phyloP scores from a whole-genome alignment of 2,113 vertebrate species.

The Aspiorhynchus laticeps region DNA sequence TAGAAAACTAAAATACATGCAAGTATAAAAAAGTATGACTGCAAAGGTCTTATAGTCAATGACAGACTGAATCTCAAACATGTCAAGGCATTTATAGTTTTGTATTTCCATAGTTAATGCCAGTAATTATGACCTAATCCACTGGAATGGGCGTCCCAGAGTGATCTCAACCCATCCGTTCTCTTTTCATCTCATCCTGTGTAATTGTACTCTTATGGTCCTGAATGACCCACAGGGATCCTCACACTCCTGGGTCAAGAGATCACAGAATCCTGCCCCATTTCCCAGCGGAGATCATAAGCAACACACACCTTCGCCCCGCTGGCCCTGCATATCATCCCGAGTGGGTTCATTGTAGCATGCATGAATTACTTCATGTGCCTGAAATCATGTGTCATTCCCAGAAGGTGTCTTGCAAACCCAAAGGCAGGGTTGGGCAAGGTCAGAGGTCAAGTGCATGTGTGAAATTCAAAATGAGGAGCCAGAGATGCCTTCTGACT shows the following conservation, averaged over 20 bases:
- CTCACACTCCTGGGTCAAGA: slow-evolving; percentile 64
- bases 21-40: background rate
- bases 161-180: slow-evolving; percentile 41
- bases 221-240: slow-evolving; percentile 55
- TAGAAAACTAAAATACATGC: background rate
- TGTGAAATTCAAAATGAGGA: slow-evolving; percentile 49
- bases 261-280: slow-evolving; percentile 55
- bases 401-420: slow-evolving; percentile 46
- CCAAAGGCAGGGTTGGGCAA: slow-evolving; percentile 16
- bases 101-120: slow-evolving; percentile 48
- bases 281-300: slow-evolving; percentile 65
- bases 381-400: slow-evolving; percentile 63
- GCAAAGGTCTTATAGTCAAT: background rate
- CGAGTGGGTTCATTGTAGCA: slow-evolving; percentile 61
- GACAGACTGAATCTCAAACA: background rate
- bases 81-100: background rate
- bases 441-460: slow-evolving; percentile 31
- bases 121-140: slow-evolving; percentile 57
- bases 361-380: slow-evolving; percentile 60
- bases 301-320: slow-evolving; percentile 58
- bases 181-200: slow-evolving; percentile 37
- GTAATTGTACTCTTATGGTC: slow-evolving; percentile 45
- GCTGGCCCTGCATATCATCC: slow-evolving; percentile 58
- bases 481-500: slow-evolving; percentile 21
- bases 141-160: slow-evolving; percentile 33